phyloP scores from a whole-genome alignment of 2,888 invertebrate genomes.

The Microchrysa polita region DNA sequence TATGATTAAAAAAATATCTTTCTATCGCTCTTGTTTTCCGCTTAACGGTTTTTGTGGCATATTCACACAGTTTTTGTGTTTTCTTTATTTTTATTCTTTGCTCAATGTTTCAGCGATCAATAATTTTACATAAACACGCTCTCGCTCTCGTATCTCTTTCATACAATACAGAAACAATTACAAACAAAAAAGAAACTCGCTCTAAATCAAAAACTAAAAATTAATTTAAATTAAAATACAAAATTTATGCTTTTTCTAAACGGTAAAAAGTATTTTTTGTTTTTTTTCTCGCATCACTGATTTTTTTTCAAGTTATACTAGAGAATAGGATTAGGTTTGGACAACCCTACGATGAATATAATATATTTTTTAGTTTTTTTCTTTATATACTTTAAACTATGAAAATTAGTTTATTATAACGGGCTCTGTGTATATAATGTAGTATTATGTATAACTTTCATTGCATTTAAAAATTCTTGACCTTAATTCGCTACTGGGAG shows the following conservation, averaged over 20 bases:
- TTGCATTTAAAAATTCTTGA: background rate
- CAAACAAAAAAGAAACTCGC: conserved; percentile 4
- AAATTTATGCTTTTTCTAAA: conserved; percentile 7
- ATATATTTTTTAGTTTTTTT: background rate
- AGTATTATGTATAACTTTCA: background rate
- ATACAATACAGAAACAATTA: conserved; percentile 3
- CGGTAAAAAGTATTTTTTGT: conserved; percentile 13
- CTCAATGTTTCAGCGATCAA: conserved; percentile 8
- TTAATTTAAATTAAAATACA: conserved; percentile 7
- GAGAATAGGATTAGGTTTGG: background rate
- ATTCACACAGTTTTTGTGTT: conserved; percentile 30
- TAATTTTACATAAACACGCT: conserved; percentile 13
- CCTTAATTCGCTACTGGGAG: background rate
- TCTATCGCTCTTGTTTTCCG: background rate
- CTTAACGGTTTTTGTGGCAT: background rate
- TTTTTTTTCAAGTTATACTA: background rate
- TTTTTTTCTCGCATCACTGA: background rate
- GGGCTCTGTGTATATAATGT: background rate
- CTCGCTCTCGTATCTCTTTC: conserved; percentile 4
- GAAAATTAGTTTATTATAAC: conserved; percentile 36
- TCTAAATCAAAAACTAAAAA: conserved; percentile 11
- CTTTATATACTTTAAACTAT: conserved; percentile 26
- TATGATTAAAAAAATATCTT: background rate
- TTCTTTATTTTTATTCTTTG: conserved; percentile 16
- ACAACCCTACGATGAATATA: background rate